Conservation (phyloP, 2,113 vertebrate species). For the Ovibos moschatus region DNA sequence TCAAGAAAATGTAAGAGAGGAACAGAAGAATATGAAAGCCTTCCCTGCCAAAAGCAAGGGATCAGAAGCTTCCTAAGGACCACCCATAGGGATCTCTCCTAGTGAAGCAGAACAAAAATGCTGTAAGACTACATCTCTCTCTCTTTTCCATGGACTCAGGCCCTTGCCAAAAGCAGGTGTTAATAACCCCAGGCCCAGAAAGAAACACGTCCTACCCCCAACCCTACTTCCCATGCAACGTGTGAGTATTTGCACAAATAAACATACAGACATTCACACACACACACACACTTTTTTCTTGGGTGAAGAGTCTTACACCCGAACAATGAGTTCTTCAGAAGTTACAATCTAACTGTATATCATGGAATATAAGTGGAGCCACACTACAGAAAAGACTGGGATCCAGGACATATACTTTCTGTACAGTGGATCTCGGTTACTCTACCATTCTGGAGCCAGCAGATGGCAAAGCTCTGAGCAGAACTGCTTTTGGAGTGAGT, state of each 20-base stretch:
- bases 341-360: conserved; percentile 38
- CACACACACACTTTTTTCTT: background rate
- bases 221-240: background rate
- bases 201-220: background rate
- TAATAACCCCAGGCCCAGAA: conserved; percentile 14
- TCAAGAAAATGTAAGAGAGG: conserved; percentile 66
- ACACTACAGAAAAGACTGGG: background rate
- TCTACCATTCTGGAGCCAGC: background rate
- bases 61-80: background rate
- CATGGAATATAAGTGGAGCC: conserved; percentile 47
- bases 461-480: conserved; percentile 31
- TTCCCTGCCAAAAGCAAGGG: conserved; percentile 31
- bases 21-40: conserved; percentile 31
- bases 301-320: conserved; percentile 35
- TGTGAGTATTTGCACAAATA: conserved; percentile 30
- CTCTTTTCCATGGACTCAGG: background rate
- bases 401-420: background rate
- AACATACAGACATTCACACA: background rate
- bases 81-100: background rate
- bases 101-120: background rate
- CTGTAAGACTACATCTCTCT: background rate
- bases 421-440: background rate
- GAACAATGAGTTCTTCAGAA: conserved; percentile 23
- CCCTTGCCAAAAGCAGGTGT: background rate
- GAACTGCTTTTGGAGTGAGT: background rate